Base-by-base conservation (phyloP, 2,888 invertebrate genomes). In the Melanchra persicariae region DNA sequence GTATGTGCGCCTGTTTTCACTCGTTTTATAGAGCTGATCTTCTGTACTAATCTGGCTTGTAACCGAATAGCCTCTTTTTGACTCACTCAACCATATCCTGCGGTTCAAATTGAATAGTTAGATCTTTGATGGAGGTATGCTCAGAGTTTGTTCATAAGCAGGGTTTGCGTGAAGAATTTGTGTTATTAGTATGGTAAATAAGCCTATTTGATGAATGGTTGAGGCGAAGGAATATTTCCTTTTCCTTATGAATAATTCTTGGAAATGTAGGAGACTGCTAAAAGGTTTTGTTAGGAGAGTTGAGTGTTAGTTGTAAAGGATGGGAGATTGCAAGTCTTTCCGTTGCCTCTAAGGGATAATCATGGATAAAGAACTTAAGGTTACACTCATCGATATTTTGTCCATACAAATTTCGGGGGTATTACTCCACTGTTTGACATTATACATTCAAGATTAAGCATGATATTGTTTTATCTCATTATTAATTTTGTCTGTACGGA, bases 71-170 rank as follows among this genome's bases (percentile, higher is more conserved):
- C 57, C 60, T 63, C 73, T 77, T 77, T 69, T 69, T 58, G 57
- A 72, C 24, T 64, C 62, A 61, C 57, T 79, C 64, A 72, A 70
- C 70, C 81, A 47, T 74, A 74, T 63, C 30, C 34, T 45, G 19
- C 52, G 63, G 79, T 59, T 59, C 43, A 54, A 83, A 80, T 76
- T 83, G 70, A 81, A 83, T 83, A 79, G 82, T 74, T 61, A 49
- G 34, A 54, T 52, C 62, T 78, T 80, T 80, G 62, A 63, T 59
- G 40, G 37, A 37, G 65, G 65, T 70, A 69, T 43, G 54, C 30
- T 60, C 62, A 54, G 43, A 69, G 30, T 58, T 63, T 43, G 63
- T 30, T 63, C 34, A 30, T 79, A 59, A 61, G 45, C 60, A 64
- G 51, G 47, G 34, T 54, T 59, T 10, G 49, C n/a, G 17, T 8